A percentile compares a stretch with the other conserved stretches of the same genome.
Conservation (phyloP, 2,113 vertebrate genomes). For the Cheilinus undulatus region DNA sequence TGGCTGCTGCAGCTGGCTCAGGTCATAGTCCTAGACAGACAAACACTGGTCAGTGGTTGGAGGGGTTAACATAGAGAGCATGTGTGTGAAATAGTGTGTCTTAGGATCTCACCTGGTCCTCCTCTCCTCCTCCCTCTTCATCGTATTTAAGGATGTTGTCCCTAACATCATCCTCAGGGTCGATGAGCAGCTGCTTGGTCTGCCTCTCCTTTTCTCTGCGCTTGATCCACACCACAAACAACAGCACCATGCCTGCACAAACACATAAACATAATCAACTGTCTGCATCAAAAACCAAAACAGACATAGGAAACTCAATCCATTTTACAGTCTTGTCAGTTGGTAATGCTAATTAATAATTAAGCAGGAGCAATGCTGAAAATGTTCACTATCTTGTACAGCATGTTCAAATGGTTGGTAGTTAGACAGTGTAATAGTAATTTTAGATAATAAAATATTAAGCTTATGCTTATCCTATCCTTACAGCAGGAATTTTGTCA, state of each 20-base stretch:
- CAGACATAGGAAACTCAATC: not conserved
- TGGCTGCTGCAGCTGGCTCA: conserved; percentile 97
- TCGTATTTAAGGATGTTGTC: conserved; percentile 98
- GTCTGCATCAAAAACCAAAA: not conserved
- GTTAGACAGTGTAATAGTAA: no score
- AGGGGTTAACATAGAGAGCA: not conserved
- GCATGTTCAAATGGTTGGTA: no score
- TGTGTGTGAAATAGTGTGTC: not conserved
- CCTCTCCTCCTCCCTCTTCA: conserved; percentile 95
- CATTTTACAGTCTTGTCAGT: not conserved
- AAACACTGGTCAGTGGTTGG: conserved; percentile 21
- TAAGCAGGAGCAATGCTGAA: no score
- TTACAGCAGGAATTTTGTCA: no score
- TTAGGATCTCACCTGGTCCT: conserved; percentile 90
- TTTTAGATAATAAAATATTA: no score
- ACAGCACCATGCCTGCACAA: conserved; percentile 90
- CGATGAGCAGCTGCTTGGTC: conserved; percentile 96
- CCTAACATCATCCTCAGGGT: conserved; percentile 95
- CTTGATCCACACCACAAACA: conserved; percentile 95
- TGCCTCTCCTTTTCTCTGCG: conserved; percentile 93
- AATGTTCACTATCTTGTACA: no score
- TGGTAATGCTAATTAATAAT: no score
- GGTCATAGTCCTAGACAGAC: conserved; percentile 91
- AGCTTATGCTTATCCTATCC: no score
- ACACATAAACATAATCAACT: conserved; percentile 22